Base-by-base conservation (phyloP, 2,888 invertebrate genomes). In the Caenorhabditis japonica region DNA sequence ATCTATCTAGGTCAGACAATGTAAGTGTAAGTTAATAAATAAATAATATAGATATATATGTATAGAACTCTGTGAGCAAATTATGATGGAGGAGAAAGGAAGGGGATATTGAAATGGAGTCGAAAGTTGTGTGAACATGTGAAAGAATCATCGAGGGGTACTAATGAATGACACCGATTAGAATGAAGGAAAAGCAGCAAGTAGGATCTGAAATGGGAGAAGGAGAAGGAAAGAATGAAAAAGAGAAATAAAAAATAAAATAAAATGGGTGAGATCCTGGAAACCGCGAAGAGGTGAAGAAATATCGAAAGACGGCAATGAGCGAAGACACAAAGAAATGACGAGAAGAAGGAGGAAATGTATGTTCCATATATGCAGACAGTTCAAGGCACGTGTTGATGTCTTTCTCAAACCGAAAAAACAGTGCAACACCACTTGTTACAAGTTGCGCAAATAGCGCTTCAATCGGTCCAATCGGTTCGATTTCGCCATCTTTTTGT, bases 241-340 rank as follows among this genome's bases (percentile, higher is more conserved):
- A n/a, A n/a, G n/a, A n/a, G n/a, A n/a, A n/a, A n/a, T n/a, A n/a
- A n/a, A n/a, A n/a, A n/a, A n/a, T n/a, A n/a, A n/a, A n/a, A n/a
- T n/a, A n/a, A 10, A 5, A 7, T 30, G 13, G 62, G 38, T 62
- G 62, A 62, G 62, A 62, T 62, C 62, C 55, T 55, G 53, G 27
- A 33, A 55, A 55, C 53, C 62, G 62, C 62, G 13, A 47, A 39
- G 21, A 23, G 23, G 60, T 33, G 44, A n/a, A 25, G n/a, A n/a
- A n/a, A n/a, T n/a, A n/a, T n/a, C 38, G 62, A 62, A 62, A 62
- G 62, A 62, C 62, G 46, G 46, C n/a, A 52, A 15, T 61, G 52
- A 43, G n/a, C n/a, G 12, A 36, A 52, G 52, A 55, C 39, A 38
- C 38, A n/a, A n/a, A 38, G 10, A 30, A 10, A 30, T 30, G 30